Percentiles rank a stretch among this genome's conserved stretches.
phyloP scores from a whole-genome alignment of 64 coral and sea anemone species.

The Pocillopora verrucosa region DNA sequence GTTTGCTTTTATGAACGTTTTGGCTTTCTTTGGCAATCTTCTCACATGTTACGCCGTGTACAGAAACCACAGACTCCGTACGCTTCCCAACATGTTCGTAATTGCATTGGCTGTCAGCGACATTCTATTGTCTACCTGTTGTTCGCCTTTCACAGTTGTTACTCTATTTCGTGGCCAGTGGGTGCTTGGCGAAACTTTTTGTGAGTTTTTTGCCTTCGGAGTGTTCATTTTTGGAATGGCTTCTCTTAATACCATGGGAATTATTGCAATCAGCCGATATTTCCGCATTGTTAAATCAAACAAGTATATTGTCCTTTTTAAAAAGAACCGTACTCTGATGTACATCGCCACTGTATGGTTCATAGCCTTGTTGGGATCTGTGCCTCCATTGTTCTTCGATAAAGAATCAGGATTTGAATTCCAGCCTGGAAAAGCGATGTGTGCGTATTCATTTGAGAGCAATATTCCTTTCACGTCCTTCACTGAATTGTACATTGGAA shows the following conservation, averaged over 20 bases:
- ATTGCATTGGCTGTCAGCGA: conserved; percentile 34
- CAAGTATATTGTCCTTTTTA: too few species aligned
- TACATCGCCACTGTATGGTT: conserved; percentile 54
- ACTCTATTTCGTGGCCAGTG: conserved; percentile 50
- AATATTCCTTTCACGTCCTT: conserved; percentile 39
- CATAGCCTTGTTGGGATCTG: conserved; percentile 3
- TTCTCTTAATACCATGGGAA: conserved; percentile 54
- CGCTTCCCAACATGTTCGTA: conserved; percentile 37
- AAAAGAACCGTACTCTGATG: neutral
- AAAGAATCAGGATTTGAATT: neutral
- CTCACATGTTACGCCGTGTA: conserved; percentile 12
- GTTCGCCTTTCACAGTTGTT: conserved; percentile 61
- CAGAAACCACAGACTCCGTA: conserved; percentile 11
- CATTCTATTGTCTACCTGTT: conserved; percentile 20
- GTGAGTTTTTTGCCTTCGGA: conserved; percentile 47
- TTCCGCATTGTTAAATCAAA: neutral
- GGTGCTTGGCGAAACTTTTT: conserved; percentile 48
- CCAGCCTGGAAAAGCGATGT: conserved; percentile 60
- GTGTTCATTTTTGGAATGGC: conserved; percentile 51
- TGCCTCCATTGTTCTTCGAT: conserved; percentile 44
- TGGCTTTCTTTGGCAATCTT: conserved; percentile 4
- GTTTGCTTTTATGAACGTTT: conserved; percentile 17
- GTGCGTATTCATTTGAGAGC: conserved; percentile 42
- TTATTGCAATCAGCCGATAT: conserved; percentile 65
- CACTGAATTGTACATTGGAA: too few species aligned